Conservation (phyloP, 2,797 vertebrate genomes). For the Poliocrania exsul region DNA sequence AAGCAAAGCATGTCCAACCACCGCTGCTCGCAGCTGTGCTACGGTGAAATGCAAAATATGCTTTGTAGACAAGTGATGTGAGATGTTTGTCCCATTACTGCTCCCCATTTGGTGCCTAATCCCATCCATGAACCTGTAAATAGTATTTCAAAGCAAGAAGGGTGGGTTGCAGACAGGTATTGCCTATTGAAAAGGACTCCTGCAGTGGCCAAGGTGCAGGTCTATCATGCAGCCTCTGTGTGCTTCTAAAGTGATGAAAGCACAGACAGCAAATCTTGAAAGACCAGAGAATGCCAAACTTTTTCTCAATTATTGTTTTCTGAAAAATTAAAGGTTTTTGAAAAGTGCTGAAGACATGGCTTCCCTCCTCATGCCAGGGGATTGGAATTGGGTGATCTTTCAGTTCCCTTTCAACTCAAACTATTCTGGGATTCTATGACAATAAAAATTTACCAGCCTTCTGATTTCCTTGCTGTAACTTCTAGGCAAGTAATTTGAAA, state of each 20-base stretch:
- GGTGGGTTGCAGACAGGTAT: neutral
- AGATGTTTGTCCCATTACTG: neutral
- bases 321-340: neutral
- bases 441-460: neutral
- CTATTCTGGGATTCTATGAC: too few species aligned
- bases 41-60: neutral
- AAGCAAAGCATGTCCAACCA: neutral
- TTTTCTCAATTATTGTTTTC: neutral
- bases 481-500: neutral
- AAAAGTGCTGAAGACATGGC: neutral
- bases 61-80: neutral
- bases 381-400: neutral
- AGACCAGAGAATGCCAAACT: neutral
- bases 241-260: neutral
- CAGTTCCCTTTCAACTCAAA: neutral
- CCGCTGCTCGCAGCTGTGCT: constrained; percentile 7
- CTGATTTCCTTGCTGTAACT: neutral
- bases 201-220: neutral
- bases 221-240: neutral
- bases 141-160: neutral
- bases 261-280: neutral
- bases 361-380: neutral
- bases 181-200: neutral
- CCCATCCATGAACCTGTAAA: neutral
- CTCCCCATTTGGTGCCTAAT: neutral